A percentile compares a stretch with the other conserved stretches of the same genome.
Evolutionary conservation across 1,140 invertebrate genomes (phyloP).

Genomic region (Popillia japonica): DNA sequence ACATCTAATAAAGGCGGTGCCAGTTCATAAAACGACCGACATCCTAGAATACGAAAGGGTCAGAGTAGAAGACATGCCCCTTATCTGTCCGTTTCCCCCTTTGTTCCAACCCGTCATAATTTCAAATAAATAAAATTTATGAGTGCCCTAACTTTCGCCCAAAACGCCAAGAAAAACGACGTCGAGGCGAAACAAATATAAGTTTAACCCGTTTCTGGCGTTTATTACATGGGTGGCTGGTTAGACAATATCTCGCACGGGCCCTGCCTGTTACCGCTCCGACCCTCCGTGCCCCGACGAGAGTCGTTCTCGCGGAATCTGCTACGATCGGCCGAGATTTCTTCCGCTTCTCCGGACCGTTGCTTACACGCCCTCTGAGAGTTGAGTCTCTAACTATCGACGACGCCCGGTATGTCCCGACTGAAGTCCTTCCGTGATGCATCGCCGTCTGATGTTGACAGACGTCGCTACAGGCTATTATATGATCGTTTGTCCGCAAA

Average conservation of each 20-base stretch:
- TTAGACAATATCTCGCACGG: background rate
- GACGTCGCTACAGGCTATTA: slow-evolving; percentile 13
- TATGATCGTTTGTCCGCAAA: slow-evolving; percentile 14
- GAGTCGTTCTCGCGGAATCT: background rate
- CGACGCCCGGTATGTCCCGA: background rate
- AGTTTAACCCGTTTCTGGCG: slow-evolving; percentile 13
- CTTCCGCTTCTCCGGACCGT: background rate
- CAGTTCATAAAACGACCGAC: too few species aligned
- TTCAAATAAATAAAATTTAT: slow-evolving; percentile 20
- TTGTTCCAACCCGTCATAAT: slow-evolving; percentile 10
- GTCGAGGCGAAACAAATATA: slow-evolving; percentile 14
- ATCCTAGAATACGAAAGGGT: background rate
- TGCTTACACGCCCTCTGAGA: background rate
- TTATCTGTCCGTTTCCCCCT: background rate
- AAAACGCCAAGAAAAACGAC: slow-evolving; percentile 7
- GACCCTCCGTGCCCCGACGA: background rate
- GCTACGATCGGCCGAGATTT: background rate
- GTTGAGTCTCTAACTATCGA: background rate
- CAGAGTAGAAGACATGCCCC: background rate
- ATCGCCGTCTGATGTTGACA: background rate
- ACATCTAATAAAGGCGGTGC: too few species aligned
- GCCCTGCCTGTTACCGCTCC: background rate
- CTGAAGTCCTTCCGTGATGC: background rate
- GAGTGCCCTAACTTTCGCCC: background rate
- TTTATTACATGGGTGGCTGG: slow-evolving; percentile 14